Percentiles rank a stretch among this genome's conserved stretches.
These are phyloP conservation scores for Zeuzera pyrina DNA, from an alignment of 2,888 invertebrate genomes.

Conservation along the genomic window DNA sequence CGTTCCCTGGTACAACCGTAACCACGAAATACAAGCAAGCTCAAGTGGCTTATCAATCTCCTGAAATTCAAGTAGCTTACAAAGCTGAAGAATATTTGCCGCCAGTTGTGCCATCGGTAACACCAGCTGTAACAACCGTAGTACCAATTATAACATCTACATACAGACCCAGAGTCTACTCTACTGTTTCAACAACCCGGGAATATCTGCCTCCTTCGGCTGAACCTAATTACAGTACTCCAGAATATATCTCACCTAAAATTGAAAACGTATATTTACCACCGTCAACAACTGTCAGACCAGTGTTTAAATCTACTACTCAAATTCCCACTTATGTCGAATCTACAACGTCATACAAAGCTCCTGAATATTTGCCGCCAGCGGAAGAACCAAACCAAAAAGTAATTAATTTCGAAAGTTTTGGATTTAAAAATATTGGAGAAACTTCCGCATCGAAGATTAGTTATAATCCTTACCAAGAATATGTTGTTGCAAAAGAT, in stretches of 20 bases:
- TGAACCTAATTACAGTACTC: constrained; percentile 30
- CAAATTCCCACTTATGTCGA: constrained; percentile 32
- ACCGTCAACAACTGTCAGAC: constrained; percentile 27
- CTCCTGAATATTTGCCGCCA: constrained; percentile 55
- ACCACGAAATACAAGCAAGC: constrained; percentile 39
- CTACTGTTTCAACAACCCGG: constrained; percentile 24
- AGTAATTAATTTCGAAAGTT: constrained; percentile 31
- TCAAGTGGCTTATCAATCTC: constrained; percentile 37
- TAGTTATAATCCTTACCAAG: constrained; percentile 40
- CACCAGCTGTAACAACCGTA: constrained; percentile 31
- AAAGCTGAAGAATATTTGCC: constrained; percentile 57
- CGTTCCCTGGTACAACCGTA: constrained; percentile 33
- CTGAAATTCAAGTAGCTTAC: constrained; percentile 53
- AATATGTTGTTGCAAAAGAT: constrained; percentile 28
- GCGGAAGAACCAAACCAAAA: constrained; percentile 21
- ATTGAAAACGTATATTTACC: constrained; percentile 25
- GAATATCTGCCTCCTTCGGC: constrained; percentile 19
- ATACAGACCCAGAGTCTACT: constrained; percentile 38
- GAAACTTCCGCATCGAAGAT: constrained; percentile 23
- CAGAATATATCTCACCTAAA: constrained; percentile 24
- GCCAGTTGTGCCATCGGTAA: constrained; percentile 37
- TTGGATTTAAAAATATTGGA: constrained; percentile 28
- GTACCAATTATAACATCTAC: constrained; percentile 36
- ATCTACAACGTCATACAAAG: constrained; percentile 32
- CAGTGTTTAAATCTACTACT: constrained; percentile 30